Conservation (phyloP, 2,797 vertebrate species). For the Etheostoma perlongum region DNA sequence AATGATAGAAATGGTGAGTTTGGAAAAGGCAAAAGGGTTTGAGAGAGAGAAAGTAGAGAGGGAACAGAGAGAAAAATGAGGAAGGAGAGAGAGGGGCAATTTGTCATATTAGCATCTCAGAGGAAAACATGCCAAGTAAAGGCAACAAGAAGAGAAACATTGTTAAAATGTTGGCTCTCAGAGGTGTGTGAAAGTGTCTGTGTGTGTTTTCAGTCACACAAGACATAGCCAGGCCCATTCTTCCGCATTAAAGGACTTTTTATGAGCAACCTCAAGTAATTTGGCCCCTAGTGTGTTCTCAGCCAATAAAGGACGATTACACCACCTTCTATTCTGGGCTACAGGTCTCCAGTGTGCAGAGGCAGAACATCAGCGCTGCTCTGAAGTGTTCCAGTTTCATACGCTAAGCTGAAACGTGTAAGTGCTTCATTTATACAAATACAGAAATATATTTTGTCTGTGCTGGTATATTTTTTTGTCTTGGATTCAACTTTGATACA, state of each 20-base stretch:
- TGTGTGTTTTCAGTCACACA: slow-evolving; percentile 26
- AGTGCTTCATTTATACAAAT: not conserved
- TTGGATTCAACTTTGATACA: slow-evolving; percentile 16
- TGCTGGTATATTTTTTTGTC: slow-evolving; percentile 11
- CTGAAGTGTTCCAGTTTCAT: not conserved
- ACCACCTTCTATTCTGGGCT: slow-evolving; percentile 44
- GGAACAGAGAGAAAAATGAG: slow-evolving; percentile 16
- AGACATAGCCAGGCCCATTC: slow-evolving; percentile 37
- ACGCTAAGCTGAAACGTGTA: too few species aligned
- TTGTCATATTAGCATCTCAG: slow-evolving; percentile 58
- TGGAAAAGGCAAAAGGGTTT: not conserved
- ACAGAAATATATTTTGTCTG: not conserved
- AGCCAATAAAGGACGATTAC: slow-evolving; percentile 57
- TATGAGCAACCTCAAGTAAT: slow-evolving; percentile 54
- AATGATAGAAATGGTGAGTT: not conserved
- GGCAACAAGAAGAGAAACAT: slow-evolving; percentile 56
- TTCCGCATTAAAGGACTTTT: slow-evolving; percentile 46
- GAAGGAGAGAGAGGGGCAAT: slow-evolving; percentile 32
- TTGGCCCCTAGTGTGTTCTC: slow-evolving; percentile 36
- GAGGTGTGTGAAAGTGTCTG: slow-evolving; percentile 40
- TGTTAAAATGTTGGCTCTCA: slow-evolving; percentile 55
- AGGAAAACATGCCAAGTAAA: slow-evolving; percentile 27
- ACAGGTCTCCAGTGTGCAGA: slow-evolving; percentile 34
- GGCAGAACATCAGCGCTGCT: slow-evolving; percentile 21
- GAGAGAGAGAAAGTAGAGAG: not conserved